Evolutionary conservation across 2,888 invertebrate genomes (phyloP), one percentile per base, ranked within the genome.

Genomic region (Coenonympha glycerion): DNA sequence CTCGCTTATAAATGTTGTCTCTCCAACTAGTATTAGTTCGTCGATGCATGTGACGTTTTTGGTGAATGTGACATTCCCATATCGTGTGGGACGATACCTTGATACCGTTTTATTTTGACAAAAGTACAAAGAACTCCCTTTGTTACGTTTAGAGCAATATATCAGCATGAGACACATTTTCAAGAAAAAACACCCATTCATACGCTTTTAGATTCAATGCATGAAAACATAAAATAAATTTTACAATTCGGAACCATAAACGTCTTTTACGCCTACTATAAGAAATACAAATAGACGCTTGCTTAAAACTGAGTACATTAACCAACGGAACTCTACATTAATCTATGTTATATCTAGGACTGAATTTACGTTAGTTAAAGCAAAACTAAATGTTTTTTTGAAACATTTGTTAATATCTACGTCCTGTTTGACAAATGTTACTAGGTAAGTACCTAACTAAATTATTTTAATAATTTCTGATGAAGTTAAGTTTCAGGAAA

Each of bases 71-170:
- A 60, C 63, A 58, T 70, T 72, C 67, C 70, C 65, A 62, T 62
- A 60, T 63, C 68, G 64, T 63, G 68, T 83, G 76, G 80, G 79
- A 73, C 62, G 76, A 71, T 63, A 64, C 68, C 73, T 73, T 80
- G 76, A 71, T 64, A 64, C 68, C 73, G 75, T 80, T 83, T 76
- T 86, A 83, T 85, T 84, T 80, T 81, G 82, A 81, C 83, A 79
- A 75, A 76, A 78, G 72, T 67, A 74, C 72, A 69, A 42, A 73
- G 70, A 65, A 74, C 68, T 71, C 70, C 68, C 74, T 80, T 82
- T 84, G 81, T 84, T 78, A 71, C 72, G 65, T 75, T 71, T 71
- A 68, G 49, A 69, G 68, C 76, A 61, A 81, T 85, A 82, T 75
- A 84, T 84, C 83, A 82, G 70, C 64, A 69, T 65, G 56, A 72